Evolutionary conservation across 1,140 invertebrate species (phyloP), one percentile per base, ranked within the genome.

Genomic region (Halictus rubicundus): DNA sequence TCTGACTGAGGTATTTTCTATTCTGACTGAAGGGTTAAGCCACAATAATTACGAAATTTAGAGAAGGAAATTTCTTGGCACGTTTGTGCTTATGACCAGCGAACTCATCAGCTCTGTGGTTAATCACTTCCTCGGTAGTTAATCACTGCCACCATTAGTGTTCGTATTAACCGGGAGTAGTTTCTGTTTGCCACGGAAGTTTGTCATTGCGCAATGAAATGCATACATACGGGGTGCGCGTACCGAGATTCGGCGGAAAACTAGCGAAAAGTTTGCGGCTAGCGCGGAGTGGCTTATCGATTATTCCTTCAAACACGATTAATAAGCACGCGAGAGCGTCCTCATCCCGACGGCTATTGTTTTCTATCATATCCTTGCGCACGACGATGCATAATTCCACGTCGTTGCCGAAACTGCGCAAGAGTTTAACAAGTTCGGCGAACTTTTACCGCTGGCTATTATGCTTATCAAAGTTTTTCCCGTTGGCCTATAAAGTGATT

Each of bases 391-490:
- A 32, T 71, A 42, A 71, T 37, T 71, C 27, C 21, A 2, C 59
- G 25, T 60, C 59, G 23, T 14, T 4, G 9, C 2, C 8, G 25
- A 42, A 71, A 71, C 16, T n/a, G 63, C 14, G 46, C 9, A 1
- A n/a, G 19, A 68, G 72, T 68, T 75, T 39, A 75, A 72, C 27
- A 68, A 75, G 72, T 75, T 75, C 23, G 9, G 23, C 23, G 49
- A 25, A 19, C 9, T 16, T 21, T 10, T 2, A 10, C 1, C 5
- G 32, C 7, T 32, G 49, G 46, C 54, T 68, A 75, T 68, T 68
- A 68, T 75, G 66, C 54, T 68, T 68, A 32, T 27, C 72, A 32
- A 42, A 75, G 63, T 66, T 75, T 75, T 75, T 68, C 49, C 25
- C 0, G n/a, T 16, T 49, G 19, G 39, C 23, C 49, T 27, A 54